Conservation (phyloP, 2,888 invertebrate species). For the Digitonthophagus gazella region DNA sequence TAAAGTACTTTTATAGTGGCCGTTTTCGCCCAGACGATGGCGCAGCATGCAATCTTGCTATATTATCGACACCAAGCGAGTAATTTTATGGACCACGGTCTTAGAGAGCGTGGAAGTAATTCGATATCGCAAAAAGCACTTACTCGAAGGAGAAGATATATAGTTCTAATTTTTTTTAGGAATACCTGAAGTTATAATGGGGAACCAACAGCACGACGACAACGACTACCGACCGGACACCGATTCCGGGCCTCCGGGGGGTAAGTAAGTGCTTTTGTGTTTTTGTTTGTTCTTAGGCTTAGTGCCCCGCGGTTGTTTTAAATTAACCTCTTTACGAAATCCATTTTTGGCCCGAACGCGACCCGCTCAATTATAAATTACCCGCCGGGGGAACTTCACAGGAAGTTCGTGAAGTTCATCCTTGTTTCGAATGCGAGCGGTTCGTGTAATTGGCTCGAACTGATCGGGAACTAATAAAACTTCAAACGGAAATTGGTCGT, state of each 20-base stretch:
- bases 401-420: neutral
- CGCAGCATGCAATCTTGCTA: neutral
- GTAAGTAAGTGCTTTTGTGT: slow-evolving; percentile 70
- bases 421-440: neutral
- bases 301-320: neutral
- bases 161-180: slow-evolving; percentile 54
- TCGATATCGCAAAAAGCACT: neutral
- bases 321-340: neutral
- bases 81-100: neutral
- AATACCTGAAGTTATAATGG: slow-evolving; percentile 71
- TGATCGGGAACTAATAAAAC: slow-evolving; percentile 6
- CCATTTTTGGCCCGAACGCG: neutral
- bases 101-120: neutral
- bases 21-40: neutral
- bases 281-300: neutral
- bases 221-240: slow-evolving; percentile 60
- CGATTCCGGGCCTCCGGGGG: slow-evolving; percentile 64
- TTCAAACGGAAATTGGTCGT: slow-evolving; percentile 2
- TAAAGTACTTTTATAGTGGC: neutral
- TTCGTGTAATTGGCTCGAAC: neutral
- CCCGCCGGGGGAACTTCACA: neutral
- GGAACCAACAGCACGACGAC: slow-evolving; percentile 57
- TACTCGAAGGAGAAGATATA: neutral
- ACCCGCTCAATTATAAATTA: slow-evolving; percentile 6
- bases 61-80: neutral